A percentile compares a stretch with the other conserved stretches of the same genome.
Conservation (phyloP, 2,113 vertebrate genomes). For the Erythrocercus mccallii region DNA sequence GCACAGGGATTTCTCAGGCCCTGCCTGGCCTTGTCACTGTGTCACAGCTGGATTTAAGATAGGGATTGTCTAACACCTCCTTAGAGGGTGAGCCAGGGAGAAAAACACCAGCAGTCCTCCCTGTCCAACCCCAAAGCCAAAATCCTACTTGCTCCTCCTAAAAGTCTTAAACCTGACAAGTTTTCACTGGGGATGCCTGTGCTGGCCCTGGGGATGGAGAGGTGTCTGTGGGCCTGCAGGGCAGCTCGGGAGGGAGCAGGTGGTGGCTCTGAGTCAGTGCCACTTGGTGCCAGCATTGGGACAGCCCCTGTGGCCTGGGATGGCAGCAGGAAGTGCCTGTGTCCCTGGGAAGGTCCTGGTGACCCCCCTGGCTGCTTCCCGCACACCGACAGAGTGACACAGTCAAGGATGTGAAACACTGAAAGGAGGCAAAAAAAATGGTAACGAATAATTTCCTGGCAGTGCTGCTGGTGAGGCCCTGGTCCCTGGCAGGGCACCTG, state of each 20-base stretch:
- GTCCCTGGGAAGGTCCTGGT: neutral
- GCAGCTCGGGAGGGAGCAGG: neutral
- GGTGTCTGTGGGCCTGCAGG: neutral
- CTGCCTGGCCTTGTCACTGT: neutral
- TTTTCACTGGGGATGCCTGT: rapidly evolving
- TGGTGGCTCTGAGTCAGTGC: neutral
- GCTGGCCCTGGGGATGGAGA: neutral
- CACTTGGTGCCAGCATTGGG: neutral
- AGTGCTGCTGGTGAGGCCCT: neutral
- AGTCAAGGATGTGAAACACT: neutral
- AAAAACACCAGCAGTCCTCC: neutral
- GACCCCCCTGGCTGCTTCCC: neutral
- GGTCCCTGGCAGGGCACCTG: neutral
- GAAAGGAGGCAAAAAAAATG: neutral
- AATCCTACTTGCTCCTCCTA: rapidly evolving
- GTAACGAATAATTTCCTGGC: neutral
- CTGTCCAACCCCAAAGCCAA: neutral
- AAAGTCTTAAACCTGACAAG: neutral
- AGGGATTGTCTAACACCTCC: neutral
- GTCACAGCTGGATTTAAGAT: neutral
- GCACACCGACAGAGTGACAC: rapidly evolving
- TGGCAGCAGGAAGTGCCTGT: neutral
- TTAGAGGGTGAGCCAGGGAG: neutral
- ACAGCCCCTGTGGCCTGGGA: neutral
- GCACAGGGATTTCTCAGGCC: neutral